These are phyloP conservation scores for Paradisaea rubra DNA, from an alignment of 2,113 vertebrate genomes.

Conservation along the genomic window DNA sequence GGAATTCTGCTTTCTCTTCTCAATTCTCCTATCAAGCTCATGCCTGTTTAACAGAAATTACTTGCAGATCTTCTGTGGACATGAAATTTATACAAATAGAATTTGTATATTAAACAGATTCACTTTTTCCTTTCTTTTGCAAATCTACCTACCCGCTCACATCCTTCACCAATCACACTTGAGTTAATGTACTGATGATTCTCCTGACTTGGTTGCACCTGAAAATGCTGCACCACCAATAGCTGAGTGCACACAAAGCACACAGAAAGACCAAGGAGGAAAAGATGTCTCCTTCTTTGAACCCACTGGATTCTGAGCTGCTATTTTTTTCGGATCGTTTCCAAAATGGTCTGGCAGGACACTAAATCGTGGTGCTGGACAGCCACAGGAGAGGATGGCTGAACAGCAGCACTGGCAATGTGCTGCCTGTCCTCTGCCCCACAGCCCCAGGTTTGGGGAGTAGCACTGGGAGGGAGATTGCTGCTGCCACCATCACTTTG, in stretches of 20 bases:
- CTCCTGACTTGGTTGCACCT: not conserved
- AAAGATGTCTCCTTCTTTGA: not conserved
- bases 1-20: not conserved
- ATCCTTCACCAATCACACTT: not conserved
- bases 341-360: not conserved
- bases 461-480: not conserved
- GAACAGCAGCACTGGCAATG: rapidly evolving
- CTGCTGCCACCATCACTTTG: not conserved
- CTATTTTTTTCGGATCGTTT: not conserved
- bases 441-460: no score
- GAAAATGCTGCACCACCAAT: not conserved
- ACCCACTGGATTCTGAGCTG: not conserved
- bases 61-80: not conserved
- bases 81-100: not conserved
- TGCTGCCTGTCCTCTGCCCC: not conserved
- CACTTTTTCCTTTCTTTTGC: not conserved
- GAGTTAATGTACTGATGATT: not conserved
- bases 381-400: not conserved
- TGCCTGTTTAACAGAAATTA: not conserved
- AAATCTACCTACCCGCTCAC: not conserved
- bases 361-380: not conserved
- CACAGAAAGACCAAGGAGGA: not conserved
- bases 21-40: not conserved
- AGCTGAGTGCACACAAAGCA: not conserved
- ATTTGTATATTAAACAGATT: not conserved